phyloP scores from a whole-genome alignment of 1,140 invertebrate species.

The Drosophila pandora region DNA sequence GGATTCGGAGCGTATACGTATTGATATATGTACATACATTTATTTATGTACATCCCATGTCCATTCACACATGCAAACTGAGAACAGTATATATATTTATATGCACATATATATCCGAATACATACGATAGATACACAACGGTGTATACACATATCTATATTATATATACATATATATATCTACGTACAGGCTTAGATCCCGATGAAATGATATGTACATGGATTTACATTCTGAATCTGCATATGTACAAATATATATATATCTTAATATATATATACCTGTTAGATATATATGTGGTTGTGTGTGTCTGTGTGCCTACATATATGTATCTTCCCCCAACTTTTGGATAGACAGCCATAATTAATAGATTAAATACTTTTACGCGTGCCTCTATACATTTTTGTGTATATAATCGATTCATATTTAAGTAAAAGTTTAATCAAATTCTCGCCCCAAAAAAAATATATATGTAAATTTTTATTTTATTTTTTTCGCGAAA shows the following conservation, averaged over 20 bases:
- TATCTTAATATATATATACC: conserved; percentile 9
- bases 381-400: conserved; percentile 40
- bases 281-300: conserved; percentile 25
- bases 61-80: conserved; percentile 57
- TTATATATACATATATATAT: conserved; percentile 25
- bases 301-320: conserved; percentile 12
- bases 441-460: conserved; percentile 37
- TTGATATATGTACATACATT: conserved; percentile 58
- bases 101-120: conserved; percentile 37
- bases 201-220: conserved; percentile 48
- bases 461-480: conserved; percentile 27
- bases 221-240: conserved; percentile 48
- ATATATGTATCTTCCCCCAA: conserved; percentile 35
- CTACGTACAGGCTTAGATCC: conserved; percentile 37
- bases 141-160: conserved; percentile 57
- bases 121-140: conserved; percentile 62
- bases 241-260: conserved; percentile 34
- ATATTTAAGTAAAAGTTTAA: conserved; percentile 52
- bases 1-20: conserved; percentile 34
- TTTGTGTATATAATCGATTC: conserved; percentile 46
- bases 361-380: conserved; percentile 58
- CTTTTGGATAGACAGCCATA: conserved; percentile 47
- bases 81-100: conserved; percentile 39
- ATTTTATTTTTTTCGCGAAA: conserved; percentile 11
- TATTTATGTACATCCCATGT: conserved; percentile 49